These are phyloP conservation scores for Amia ocellicauda DNA, from an alignment of 2,113 vertebrate genomes.

Conservation along the genomic window DNA sequence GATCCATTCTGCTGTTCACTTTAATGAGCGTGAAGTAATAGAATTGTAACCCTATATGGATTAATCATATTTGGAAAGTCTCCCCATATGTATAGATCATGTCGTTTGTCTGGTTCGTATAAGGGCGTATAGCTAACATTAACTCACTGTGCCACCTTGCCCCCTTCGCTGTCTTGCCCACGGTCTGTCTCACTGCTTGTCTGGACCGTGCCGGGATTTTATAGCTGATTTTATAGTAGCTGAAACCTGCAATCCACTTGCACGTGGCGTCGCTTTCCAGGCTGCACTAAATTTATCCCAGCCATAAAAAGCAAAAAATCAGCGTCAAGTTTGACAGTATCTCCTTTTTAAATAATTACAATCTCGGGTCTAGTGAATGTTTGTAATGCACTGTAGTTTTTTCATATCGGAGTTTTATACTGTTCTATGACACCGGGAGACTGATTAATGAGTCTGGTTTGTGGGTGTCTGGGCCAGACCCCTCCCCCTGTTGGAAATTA, in stretches of 20 bases:
- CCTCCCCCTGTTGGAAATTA: conserved; percentile 21
- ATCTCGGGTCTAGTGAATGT: conserved; percentile 14
- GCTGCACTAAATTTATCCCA: conserved; percentile 18
- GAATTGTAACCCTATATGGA: too few relatives aligned
- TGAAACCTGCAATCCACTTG: not conserved
- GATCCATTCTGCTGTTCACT: too few relatives aligned
- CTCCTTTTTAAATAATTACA: conserved; percentile 19
- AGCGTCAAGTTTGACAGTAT: conserved; percentile 8
- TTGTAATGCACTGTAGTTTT: conserved; percentile 7
- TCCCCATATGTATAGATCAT: too few relatives aligned
- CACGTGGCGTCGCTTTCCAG: not conserved
- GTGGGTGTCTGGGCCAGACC: conserved; percentile 25
- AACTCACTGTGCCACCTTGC: too few relatives aligned
- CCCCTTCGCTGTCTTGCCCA: too few relatives aligned
- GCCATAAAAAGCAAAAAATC: conserved; percentile 8
- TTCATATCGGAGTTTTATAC: conserved; percentile 21
- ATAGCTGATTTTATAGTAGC: conserved; percentile 15
- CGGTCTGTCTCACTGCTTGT: conserved; percentile 9
- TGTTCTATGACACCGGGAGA: conserved; percentile 7
- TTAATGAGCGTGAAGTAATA: too few relatives aligned
- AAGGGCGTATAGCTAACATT: too few relatives aligned
- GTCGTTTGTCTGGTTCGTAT: too few relatives aligned
- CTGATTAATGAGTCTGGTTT: conserved; percentile 32
- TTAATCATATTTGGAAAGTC: too few relatives aligned
- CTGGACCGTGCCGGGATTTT: conserved; percentile 9